Percentiles rank a stretch among this genome's conserved stretches.
Conservation (phyloP, 2,797 vertebrate genomes). For the Aulostomus chinensis region DNA sequence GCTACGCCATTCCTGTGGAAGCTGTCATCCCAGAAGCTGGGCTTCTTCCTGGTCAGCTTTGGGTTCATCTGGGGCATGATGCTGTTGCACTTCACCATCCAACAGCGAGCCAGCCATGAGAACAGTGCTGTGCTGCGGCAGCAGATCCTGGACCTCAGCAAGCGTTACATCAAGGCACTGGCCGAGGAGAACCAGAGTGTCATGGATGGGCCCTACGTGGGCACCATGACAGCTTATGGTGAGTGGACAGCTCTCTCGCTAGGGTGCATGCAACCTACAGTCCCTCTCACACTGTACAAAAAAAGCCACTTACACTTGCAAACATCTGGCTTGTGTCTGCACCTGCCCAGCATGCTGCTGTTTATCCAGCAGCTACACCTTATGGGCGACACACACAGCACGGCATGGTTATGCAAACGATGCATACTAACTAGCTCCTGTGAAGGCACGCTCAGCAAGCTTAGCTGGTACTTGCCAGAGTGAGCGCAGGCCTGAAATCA, state of each 20-base stretch:
- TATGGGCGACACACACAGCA: no score
- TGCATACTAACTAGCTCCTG: no score
- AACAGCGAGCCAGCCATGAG: slow-evolving; percentile 93
- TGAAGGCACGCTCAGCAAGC: no score
- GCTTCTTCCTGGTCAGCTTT: slow-evolving; percentile 98
- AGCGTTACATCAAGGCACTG: slow-evolving; percentile 96
- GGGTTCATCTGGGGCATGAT: slow-evolving; percentile 99
- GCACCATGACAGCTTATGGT: slow-evolving; percentile 98
- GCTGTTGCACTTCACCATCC: slow-evolving; percentile 98
- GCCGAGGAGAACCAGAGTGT: slow-evolving; percentile 97
- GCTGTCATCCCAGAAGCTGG: slow-evolving; percentile 98
- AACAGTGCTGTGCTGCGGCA: slow-evolving; percentile 94
- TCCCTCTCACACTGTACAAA: no score
- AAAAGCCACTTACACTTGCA: no score
- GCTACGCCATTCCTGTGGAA: slow-evolving; percentile 93
- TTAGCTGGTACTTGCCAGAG: no score
- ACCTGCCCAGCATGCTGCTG: no score
- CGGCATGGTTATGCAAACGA: no score
- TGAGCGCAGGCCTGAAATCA: not conserved
- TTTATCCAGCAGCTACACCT: no score
- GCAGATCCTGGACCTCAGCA: slow-evolving; percentile 98
- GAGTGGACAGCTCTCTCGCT: slow-evolving; percentile 52
- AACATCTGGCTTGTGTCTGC: no score
- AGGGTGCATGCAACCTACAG: not conserved
- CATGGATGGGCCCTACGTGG: slow-evolving; percentile 96